A percentile compares a stretch with the other conserved stretches of the same genome.
phyloP scores from a whole-genome alignment of 1,140 invertebrate species.

The Chelonus insularis region DNA sequence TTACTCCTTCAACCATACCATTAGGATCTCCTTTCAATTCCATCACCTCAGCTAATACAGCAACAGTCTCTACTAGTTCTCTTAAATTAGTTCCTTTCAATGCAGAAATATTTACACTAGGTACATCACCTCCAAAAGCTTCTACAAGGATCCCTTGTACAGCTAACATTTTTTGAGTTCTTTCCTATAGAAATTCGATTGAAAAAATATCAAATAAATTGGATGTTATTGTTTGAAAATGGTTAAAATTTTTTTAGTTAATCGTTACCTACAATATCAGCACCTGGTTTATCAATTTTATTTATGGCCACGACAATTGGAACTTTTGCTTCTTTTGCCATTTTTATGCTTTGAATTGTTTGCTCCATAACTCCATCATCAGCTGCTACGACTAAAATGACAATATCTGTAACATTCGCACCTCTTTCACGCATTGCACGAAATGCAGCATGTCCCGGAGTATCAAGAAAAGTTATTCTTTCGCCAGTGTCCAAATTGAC shows the following conservation, averaged over 20 bases:
- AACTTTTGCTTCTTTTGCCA: conserved; percentile 78
- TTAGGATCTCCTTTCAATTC: conserved; percentile 79
- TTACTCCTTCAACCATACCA: conserved; percentile 84
- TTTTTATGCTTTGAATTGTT: conserved; percentile 80
- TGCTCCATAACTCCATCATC: conserved; percentile 99
- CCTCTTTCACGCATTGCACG: conserved; percentile 88
- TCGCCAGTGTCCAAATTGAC: conserved; percentile 72
- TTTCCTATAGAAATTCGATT: conserved; percentile 62
- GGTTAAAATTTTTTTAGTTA: too few relatives aligned
- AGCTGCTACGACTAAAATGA: conserved; percentile 95
- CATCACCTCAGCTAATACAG: conserved; percentile 86
- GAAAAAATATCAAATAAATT: not conserved
- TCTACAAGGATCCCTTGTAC: conserved; percentile 83
- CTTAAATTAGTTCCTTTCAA: conserved; percentile 81
- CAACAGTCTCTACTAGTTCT: conserved; percentile 81
- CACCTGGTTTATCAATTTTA: conserved; percentile 93
- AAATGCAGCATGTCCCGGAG: conserved; percentile 99
- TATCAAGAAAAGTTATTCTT: conserved; percentile 93
- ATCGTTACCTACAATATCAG: conserved; percentile 76
- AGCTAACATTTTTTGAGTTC: conserved; percentile 74
- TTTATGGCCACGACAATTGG: conserved; percentile 98
- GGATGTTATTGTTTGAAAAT: not conserved
- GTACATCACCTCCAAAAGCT: conserved; percentile 88
- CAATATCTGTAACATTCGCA: conserved; percentile 90
- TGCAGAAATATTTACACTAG: conserved; percentile 90